Conservation (phyloP, 1,140 invertebrate genomes). For the Bemisia tabaci region DNA sequence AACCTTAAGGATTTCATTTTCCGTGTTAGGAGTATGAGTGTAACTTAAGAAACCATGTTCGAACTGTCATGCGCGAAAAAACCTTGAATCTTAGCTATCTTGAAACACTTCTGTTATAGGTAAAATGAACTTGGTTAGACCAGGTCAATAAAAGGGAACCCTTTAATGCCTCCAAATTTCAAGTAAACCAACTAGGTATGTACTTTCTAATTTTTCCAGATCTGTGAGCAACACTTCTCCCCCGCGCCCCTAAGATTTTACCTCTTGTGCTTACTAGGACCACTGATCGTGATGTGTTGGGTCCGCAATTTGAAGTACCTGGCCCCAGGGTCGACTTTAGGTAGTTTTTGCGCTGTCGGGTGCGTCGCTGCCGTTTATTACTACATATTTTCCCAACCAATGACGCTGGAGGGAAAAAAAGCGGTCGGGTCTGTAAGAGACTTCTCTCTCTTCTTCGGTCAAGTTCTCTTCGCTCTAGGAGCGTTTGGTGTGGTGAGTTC, state of each 20-base stretch:
- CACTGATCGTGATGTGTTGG: slow-evolving; percentile 21
- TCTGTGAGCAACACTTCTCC: slow-evolving; percentile 14
- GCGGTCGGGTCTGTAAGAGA: neutral
- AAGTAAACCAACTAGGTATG: no score
- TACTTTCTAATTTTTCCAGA: slow-evolving; percentile 14
- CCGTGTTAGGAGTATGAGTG: no score
- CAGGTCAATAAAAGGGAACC: no score
- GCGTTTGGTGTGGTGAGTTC: slow-evolving; percentile 8
- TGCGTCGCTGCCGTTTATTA: slow-evolving; percentile 28
- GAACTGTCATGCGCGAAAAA: no score
- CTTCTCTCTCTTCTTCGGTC: slow-evolving; percentile 11
- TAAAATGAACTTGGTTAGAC: no score
- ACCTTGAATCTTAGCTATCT: no score
- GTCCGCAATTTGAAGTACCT: slow-evolving; percentile 33
- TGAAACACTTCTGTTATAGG: no score
- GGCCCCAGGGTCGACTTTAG: slow-evolving; percentile 34
- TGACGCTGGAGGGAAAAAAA: neutral
- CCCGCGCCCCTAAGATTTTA: neutral
- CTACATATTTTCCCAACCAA: slow-evolving; percentile 21
- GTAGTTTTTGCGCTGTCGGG: slow-evolving; percentile 28
- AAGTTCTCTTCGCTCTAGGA: slow-evolving; percentile 9
- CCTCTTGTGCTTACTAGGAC: slow-evolving; percentile 19
- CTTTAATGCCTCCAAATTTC: no score
- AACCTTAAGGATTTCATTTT: no score
- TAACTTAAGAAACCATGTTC: no score